Conservation (phyloP, 1,140 invertebrate species). For the Propsilocerus akamusi region DNA sequence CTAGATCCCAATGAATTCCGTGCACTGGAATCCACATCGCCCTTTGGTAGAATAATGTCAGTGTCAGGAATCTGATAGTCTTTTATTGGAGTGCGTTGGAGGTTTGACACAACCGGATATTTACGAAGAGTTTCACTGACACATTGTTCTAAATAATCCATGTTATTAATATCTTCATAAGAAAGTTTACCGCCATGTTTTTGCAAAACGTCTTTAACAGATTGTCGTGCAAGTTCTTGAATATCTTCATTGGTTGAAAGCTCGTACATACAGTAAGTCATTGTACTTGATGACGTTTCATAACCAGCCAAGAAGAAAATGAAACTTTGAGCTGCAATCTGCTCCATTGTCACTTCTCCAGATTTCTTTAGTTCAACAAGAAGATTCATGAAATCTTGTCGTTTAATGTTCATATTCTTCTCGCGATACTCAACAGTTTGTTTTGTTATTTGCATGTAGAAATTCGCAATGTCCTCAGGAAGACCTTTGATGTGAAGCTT, state of each 20-base stretch:
- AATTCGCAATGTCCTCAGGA: conserved; percentile 11
- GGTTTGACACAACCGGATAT: conserved; percentile 19
- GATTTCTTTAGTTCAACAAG: conserved; percentile 33
- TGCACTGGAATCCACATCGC: conserved; percentile 28
- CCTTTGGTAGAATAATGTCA: conserved; percentile 20
- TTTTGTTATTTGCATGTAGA: conserved; percentile 31
- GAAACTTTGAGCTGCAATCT: conserved; percentile 19
- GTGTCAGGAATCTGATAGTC: conserved; percentile 20
- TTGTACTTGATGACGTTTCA: conserved; percentile 21
- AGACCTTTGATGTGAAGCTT: not conserved
- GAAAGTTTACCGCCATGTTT: conserved; percentile 13
- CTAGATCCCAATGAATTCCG: conserved; percentile 30
- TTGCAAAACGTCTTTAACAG: not conserved
- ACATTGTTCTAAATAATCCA: conserved; percentile 23
- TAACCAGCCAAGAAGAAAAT: conserved; percentile 21
- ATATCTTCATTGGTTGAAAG: conserved; percentile 25
- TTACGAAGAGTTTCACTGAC: conserved; percentile 25
- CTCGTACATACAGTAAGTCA: conserved; percentile 25
- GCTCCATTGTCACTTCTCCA: conserved; percentile 14
- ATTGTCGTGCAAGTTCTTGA: conserved; percentile 18
- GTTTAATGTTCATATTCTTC: conserved; percentile 20
- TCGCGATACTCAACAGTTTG: conserved; percentile 31
- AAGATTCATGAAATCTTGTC: conserved; percentile 38
- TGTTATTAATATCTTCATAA: conserved; percentile 17
- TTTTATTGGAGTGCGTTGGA: conserved; percentile 12